Evolutionary conservation across 2,888 invertebrate genomes (phyloP).

Genomic region (Drosophila hamatofila): DNA sequence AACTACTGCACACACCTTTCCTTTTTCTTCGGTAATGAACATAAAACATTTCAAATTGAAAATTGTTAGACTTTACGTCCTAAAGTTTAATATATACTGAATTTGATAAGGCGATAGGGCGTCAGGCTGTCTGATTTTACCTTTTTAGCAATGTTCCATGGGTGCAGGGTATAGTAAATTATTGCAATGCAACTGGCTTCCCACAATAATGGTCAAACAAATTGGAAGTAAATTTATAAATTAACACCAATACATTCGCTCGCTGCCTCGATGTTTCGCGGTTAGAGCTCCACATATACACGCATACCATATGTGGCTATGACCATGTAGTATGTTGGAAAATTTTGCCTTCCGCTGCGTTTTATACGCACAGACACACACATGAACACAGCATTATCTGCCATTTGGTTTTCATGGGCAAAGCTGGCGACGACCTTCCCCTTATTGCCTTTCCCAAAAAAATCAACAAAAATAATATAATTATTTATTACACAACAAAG

Average conservation of each 20-base stretch:
- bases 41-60: neutral
- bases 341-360: constrained; percentile 5
- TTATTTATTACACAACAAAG: constrained; percentile 41
- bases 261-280: neutral
- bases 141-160: neutral
- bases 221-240: constrained; percentile 22
- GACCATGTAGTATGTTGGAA: constrained; percentile 6
- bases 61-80: neutral
- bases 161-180: neutral
- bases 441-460: constrained; percentile 38
- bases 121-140: neutral
- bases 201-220: constrained; percentile 9
- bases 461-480: constrained; percentile 15
- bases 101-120: neutral
- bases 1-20: too few relatives aligned
- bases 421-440: constrained; percentile 51
- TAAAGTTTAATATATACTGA: neutral
- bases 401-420: constrained; percentile 32
- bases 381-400: constrained; percentile 11
- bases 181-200: neutral
- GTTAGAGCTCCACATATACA: constrained; percentile 3
- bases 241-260: constrained; percentile 3
- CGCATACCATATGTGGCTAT: constrained; percentile 2
- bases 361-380: constrained; percentile 2
- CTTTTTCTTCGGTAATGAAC: neutral